Evolutionary conservation across 2,797 vertebrate species (phyloP), one percentile per base, ranked within the genome.

Genomic region (Acropternis orthonyx): DNA sequence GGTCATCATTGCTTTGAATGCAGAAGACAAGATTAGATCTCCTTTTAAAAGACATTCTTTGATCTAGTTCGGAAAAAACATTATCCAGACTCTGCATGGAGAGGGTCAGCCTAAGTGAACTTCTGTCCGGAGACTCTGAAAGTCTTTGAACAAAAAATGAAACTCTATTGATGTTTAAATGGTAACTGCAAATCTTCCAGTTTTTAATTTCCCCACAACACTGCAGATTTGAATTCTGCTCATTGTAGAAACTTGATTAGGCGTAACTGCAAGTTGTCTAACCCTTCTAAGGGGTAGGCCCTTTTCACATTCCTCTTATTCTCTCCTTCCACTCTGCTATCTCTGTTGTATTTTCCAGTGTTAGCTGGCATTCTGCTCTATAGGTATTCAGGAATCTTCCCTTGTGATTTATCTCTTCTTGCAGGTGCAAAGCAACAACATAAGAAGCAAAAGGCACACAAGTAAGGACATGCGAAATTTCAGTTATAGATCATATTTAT

Each of bases 1-100:
- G 59, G 78, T 89, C 75, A 72, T 37, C 37, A 26, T 77, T 22
- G 13, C 65, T 95, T 89, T 92, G 68, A 96, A 88, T 77, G 75
- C 10, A 6, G 44, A 80, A 77, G 68, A 83, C 48, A 88, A 59
- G 75, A 83, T 85, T 77, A 85, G 46, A 77, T 92, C 46, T 92
- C 68, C 51, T 91, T 93, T 76, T 19, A 68, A 91, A 89, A 85
- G 5, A 68, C 0, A 2, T 61, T 83, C 34, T 91, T 96, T 93
- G 75, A 88, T 91, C 44, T 73, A 59, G 36, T 82, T 88, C 78
- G 83, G 56, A 61, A 91, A 92, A 92, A 79, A 54, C 10, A 27
- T 74, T 79, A 63, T 63, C 55, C 59, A 89, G 41, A 26, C 15
- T 87, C 28, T 73, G 54, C 75, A 56, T 1, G 6, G 56, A 17